These are phyloP conservation scores for Rhadina sibilatrix DNA, from an alignment of 2,113 vertebrate species.

Conservation along the genomic window DNA sequence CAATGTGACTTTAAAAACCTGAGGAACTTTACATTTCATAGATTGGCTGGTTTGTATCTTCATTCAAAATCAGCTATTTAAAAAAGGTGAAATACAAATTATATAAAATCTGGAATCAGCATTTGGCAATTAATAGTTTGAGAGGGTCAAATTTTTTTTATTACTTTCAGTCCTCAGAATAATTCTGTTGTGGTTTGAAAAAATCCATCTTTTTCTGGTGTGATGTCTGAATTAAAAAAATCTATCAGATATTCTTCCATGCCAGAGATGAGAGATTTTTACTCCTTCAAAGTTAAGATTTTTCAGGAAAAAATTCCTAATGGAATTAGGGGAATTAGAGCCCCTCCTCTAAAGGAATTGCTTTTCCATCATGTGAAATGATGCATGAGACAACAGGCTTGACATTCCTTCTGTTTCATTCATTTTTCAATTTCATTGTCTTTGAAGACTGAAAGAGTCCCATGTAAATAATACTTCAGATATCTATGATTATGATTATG, in stretches of 20 bases:
- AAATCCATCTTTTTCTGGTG: not conserved
- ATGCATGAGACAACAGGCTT: not conserved
- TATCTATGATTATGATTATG: not conserved
- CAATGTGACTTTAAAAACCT: not conserved
- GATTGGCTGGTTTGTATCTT: not conserved
- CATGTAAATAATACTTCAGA: not conserved
- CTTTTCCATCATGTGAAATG: not conserved
- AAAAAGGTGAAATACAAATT: not conserved
- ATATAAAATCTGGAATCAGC: not conserved
- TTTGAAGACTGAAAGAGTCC: not conserved
- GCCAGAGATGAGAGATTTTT: not conserved
- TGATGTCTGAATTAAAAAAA: not conserved
- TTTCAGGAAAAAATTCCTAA: not conserved
- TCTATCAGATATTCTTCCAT: not conserved
- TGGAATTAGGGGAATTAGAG: no score
- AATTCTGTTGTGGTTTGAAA: not conserved
- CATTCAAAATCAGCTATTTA: not conserved
- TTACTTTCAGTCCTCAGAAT: not conserved
- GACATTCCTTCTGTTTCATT: not conserved
- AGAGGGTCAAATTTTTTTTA: not conserved
- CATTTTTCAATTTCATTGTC: not conserved
- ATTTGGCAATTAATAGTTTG: not conserved
- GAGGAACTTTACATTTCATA: not conserved
- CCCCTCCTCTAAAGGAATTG: not conserved
- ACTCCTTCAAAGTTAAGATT: not conserved